Evolutionary conservation across 2,113 vertebrate genomes (phyloP).

Genomic region (Psittacula cyanocephala): DNA sequence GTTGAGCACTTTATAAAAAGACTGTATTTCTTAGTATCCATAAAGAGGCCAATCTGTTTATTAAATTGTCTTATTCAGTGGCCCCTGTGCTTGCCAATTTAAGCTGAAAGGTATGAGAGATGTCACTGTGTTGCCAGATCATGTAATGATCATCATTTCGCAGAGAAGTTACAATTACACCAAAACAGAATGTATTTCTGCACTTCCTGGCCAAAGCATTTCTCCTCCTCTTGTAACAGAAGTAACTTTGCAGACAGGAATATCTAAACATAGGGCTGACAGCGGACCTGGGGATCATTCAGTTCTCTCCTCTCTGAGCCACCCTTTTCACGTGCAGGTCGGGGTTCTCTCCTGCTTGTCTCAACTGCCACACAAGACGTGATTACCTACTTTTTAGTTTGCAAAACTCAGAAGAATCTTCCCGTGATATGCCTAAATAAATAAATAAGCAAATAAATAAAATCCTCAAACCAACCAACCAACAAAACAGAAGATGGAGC

Average conservation of each 20-base stretch:
- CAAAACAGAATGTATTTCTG: background rate
- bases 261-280: background rate
- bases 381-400: background rate
- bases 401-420: background rate
- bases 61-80: background rate
- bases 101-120: background rate
- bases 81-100: background rate
- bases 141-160: background rate
- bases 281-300: background rate
- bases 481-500: constrained; percentile 53
- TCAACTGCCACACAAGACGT: background rate
- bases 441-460: background rate
- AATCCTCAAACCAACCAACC: background rate
- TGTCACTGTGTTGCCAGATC: background rate
- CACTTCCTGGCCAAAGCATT: background rate
- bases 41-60: background rate
- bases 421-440: background rate
- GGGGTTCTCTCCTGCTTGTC: background rate
- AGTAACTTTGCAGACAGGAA: background rate
- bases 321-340: background rate
- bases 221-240: background rate
- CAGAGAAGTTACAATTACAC: background rate
- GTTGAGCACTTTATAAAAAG: background rate
- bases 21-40: background rate
- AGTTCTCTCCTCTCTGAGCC: background rate